Base-by-base conservation (phyloP, 2,888 invertebrate species). In the Scotopteryx bipunctaria region DNA sequence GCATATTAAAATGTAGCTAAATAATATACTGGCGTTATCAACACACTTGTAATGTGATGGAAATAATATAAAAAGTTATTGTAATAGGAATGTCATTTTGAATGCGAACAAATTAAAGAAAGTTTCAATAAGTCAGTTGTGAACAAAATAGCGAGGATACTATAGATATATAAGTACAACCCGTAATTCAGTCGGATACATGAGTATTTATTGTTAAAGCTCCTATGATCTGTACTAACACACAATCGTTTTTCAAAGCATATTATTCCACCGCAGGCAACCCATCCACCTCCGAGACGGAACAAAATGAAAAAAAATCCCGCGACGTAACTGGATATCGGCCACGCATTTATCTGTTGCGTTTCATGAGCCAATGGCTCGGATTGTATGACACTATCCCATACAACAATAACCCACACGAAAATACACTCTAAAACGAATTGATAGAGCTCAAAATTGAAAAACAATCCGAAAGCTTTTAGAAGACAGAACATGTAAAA, bases 271-370 rank as follows among this genome's bases (percentile, higher is more conserved):
- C 48, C 38, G 17, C 48, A 53, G 40, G 40, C 33, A 43, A 25
- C 55, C 29, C 33, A 58, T 40, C 63, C 71, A 58, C 63, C 66
- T 62, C 55, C 60, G 61, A 64, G 69, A 59, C 64, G 69, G 63
- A 57, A 59, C 61, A 74, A 71, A 59, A 64, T 70, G 76, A 78
- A 74, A 71, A n/a, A 67, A 70, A 67, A 69, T 67, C 66, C 66
- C 65, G 60, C 73, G 71, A 70, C 66, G 87, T 78, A 86, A 89
- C 82, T 70, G 73, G 82, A 89, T 87, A 87, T 80, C 72, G 73
- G 67, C 71, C 76, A 81, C 76, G 82, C 83, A 83, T 84, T 83
- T 83, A 84, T 85, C 83, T 81, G 83, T 80, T 81, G 77, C 81
- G 78, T 83, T 83, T 85, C 78, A 83, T 82, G 76, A 81, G 63